phyloP scores from a whole-genome alignment of 1,140 invertebrate genomes.

The Chlorops oryzae region DNA sequence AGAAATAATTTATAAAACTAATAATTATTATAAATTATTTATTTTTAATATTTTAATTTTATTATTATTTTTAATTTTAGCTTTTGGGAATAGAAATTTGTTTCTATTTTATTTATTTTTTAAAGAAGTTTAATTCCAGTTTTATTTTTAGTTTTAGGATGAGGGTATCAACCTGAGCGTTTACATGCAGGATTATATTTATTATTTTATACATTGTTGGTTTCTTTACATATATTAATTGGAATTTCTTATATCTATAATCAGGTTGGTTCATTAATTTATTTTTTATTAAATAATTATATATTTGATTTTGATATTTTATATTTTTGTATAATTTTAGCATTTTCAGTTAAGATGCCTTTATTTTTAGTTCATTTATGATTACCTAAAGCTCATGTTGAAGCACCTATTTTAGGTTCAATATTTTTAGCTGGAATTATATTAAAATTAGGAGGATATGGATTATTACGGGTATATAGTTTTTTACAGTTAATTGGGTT shows the following conservation, averaged over 20 bases:
- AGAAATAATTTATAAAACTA: slow-evolving; percentile 47
- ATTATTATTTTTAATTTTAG: slow-evolving; percentile 53
- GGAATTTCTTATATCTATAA: slow-evolving; percentile 51
- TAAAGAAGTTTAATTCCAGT: slow-evolving; percentile 58
- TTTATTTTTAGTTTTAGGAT: slow-evolving; percentile 59
- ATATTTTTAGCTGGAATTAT: slow-evolving; percentile 66
- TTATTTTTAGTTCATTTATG: slow-evolving; percentile 65
- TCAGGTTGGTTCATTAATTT: slow-evolving; percentile 46
- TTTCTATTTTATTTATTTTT: slow-evolving; percentile 65
- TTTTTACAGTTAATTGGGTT: slow-evolving; percentile 42
- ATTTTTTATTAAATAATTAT: slow-evolving; percentile 50
- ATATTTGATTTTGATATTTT: slow-evolving; percentile 49
- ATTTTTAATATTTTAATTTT: slow-evolving; percentile 52
- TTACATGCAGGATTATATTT: slow-evolving; percentile 53
- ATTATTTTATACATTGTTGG: slow-evolving; percentile 56
- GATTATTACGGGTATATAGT: slow-evolving; percentile 51
- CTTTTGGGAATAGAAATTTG: slow-evolving; percentile 53
- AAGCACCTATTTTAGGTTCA: slow-evolving; percentile 62
- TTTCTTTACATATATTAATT: slow-evolving; percentile 57
- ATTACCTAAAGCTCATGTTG: slow-evolving; percentile 66
- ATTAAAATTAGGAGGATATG: too few species aligned
- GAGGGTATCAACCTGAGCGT: slow-evolving; percentile 58
- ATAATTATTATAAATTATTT: slow-evolving; percentile 51
- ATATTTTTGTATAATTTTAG: slow-evolving; percentile 52
- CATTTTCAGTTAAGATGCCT: slow-evolving; percentile 65